Conservation (phyloP, 2,888 invertebrate species). For the Neoascia interrupta region DNA sequence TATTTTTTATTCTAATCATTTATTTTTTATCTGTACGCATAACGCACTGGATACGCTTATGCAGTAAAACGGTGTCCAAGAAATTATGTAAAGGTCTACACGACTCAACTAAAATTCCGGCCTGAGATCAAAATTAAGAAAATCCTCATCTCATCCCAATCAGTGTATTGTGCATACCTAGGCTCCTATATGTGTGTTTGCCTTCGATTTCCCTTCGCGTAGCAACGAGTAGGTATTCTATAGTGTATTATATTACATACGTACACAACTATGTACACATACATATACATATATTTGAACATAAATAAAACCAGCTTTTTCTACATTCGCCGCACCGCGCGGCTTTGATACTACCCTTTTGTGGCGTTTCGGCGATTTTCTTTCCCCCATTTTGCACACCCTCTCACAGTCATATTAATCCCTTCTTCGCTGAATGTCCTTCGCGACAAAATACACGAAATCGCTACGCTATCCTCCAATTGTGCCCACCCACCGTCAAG, state of each 20-base stretch:
- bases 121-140: conserved; percentile 65
- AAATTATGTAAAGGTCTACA: no score
- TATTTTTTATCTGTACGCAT: no score
- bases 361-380: conserved; percentile 66
- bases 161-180: no score
- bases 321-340: conserved; percentile 11
- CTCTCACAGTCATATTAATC: conserved; percentile 52
- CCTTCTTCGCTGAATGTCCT: conserved; percentile 66
- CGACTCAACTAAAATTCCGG: no score
- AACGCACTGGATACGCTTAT: no score
- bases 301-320: conserved; percentile 61
- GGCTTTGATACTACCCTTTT: conserved; percentile 61
- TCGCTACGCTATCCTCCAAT: conserved; percentile 21
- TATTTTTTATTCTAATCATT: no score
- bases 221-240: no score
- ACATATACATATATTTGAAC: no score
- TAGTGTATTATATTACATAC: no score
- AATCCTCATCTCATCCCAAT: conserved; percentile 60
- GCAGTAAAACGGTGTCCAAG: no score
- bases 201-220: no score
- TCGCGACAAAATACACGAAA: conserved; percentile 64
- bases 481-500: conserved; percentile 18
- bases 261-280: conserved; percentile 53
- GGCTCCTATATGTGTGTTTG: no score
- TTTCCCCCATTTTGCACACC: conserved; percentile 52